Base-by-base conservation (phyloP, 1,140 invertebrate genomes). In the Aphelinus atriplicis region DNA sequence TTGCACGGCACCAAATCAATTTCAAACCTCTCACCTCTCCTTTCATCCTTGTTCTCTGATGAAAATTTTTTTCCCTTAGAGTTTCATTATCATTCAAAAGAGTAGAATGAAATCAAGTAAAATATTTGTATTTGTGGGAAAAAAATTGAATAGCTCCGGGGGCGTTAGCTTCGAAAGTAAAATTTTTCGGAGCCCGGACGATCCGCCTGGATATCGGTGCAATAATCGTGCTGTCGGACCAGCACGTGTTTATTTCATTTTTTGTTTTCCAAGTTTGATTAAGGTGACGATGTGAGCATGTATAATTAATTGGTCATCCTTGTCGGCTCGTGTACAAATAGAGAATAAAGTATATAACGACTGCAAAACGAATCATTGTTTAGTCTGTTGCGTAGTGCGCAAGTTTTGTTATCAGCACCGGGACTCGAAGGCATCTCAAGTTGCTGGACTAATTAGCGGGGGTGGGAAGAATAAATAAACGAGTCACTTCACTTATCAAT, bases 1-100 rank as follows among this genome's bases (percentile, higher is more conserved):
- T 85, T 86, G 81, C 84, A 84, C 76, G 64, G 68, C 78, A 80
- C 66, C 75, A 76, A 78, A 61, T 48, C 9, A 55, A 65, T 75
- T 75, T 71, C 53, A 57, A 64, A 45, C 55, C 63, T 73, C 61
- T 75, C 72, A 78, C 77, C 79, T 78, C 72, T 43, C 64, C 73
- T 74, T 69, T 68, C 75, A 70, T 73, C 72, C 61, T 76, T 53
- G 58, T 61, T 76, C 26, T n/a, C 67, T 66, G 10, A 60, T 3
- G 56, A 50, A n/a, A 65, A 70, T 61, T 43, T 55, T 55, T 76
- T 55, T 72, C 7, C 61, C 7, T 72, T 57, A 63, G 10, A 76
- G 62, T 76, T 56, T 55, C 70, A 67, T 75, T 71, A 67, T 67
- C 66, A 74, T 74, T 61, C 26, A 65, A 71, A 67, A 58, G 55